Conservation (phyloP, 2,888 invertebrate genomes). For the Eurytoma californica region DNA sequence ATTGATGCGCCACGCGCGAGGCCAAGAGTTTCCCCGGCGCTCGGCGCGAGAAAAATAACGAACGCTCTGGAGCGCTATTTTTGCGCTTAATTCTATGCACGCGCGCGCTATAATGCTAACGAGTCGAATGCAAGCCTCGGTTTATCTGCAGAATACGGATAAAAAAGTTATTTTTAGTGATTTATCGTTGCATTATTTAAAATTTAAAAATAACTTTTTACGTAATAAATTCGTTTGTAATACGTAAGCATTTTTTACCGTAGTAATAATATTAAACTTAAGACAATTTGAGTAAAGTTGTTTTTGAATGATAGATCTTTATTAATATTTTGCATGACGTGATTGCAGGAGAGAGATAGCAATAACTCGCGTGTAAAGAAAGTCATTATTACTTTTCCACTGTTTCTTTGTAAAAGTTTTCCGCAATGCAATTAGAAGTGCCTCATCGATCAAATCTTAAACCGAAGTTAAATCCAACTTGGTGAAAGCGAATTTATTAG, state of each 20-base stretch:
- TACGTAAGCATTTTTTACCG: no score
- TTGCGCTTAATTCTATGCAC: no score
- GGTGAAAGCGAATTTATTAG: conserved; percentile 15
- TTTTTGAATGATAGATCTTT: neutral
- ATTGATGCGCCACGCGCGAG: neutral
- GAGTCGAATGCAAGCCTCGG: neutral
- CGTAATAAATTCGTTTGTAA: no score
- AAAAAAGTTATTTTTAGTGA: neutral
- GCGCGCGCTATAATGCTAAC: no score
- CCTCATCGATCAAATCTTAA: conserved; percentile 34
- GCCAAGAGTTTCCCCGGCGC: neutral
- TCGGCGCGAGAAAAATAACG: neutral
- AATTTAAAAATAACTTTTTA: no score
- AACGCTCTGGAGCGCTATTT: no score
- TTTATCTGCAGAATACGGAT: neutral
- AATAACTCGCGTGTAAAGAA: neutral
- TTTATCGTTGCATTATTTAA: no score
- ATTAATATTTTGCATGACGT: conserved; percentile 12
- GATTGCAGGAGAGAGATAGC: neutral
- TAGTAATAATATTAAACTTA: no score
- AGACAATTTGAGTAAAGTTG: neutral
- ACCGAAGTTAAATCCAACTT: conserved; percentile 24
- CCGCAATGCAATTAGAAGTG: conserved; percentile 14
- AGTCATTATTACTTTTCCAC: conserved; percentile 21
- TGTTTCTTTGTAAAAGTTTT: conserved; percentile 20